phyloP scores from a whole-genome alignment of 2,113 vertebrate genomes.

The Phrynocephalus versicolor region DNA sequence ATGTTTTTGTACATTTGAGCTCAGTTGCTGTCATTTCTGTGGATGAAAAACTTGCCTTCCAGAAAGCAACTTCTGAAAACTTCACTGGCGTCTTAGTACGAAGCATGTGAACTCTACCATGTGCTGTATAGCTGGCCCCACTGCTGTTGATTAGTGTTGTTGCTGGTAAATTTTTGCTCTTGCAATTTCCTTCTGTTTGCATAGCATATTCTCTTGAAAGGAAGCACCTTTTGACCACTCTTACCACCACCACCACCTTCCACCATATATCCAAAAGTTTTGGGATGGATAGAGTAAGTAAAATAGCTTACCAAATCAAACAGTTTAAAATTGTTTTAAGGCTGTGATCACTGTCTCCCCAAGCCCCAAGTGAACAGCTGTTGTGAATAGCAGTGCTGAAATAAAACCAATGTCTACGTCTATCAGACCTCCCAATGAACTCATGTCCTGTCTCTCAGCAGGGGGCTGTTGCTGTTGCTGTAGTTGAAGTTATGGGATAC shows the following conservation, averaged over 20 bases:
- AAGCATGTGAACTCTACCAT: neutral
- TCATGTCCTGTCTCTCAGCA: too few species aligned
- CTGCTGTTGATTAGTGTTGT: neutral
- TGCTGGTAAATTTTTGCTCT: neutral
- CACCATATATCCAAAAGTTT: neutral
- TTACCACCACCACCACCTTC: neutral
- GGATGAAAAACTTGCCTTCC: neutral
- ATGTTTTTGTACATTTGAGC: neutral
- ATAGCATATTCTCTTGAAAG: neutral
- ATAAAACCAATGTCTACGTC: too few species aligned
- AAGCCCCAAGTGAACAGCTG: too few species aligned
- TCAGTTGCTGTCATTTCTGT: neutral
- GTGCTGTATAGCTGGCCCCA: neutral
- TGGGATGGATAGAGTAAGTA: too few species aligned
- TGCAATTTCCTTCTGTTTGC: neutral
- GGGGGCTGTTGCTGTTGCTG: too few species aligned
- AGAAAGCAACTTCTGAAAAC: neutral
- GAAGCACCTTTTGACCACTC: neutral
- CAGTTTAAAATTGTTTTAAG: too few species aligned
- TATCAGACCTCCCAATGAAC: too few species aligned
- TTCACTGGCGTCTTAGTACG: neutral
- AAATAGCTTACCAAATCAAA: too few species aligned
- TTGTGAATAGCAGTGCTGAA: too few species aligned
- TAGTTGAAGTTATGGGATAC: too few species aligned
- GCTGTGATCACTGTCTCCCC: too few species aligned